Conservation (phyloP, 2,113 vertebrate genomes). For the Nyctibius bracteatus region DNA sequence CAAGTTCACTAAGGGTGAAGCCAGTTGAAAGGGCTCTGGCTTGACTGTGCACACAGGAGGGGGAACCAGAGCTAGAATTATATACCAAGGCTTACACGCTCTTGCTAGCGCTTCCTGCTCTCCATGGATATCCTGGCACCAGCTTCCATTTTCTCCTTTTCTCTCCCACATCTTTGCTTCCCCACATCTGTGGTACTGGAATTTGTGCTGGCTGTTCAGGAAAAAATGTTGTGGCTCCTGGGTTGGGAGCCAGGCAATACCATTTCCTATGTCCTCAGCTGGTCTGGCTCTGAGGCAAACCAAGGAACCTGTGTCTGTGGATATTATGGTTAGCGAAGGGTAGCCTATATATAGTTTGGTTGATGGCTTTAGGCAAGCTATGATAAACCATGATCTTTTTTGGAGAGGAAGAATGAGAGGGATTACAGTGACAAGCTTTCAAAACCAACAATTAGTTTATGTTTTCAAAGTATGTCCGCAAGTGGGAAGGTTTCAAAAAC, state of each 20-base stretch:
- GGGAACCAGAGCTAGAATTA: background rate
- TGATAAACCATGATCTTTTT: slow-evolving; percentile 23
- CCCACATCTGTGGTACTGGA: background rate
- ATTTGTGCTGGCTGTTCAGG: slow-evolving; percentile 19
- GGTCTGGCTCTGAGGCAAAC: slow-evolving; percentile 33
- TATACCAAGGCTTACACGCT: background rate
- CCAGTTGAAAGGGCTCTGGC: background rate
- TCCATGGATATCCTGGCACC: background rate
- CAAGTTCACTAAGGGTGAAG: background rate
- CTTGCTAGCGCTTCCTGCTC: background rate
- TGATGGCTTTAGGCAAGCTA: slow-evolving; percentile 19
- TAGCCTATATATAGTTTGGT: slow-evolving; percentile 42
- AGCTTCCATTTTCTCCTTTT: background rate
- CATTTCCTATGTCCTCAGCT: slow-evolving; percentile 6
- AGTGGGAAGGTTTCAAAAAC: slow-evolving; percentile 4
- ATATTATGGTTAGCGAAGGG: background rate
- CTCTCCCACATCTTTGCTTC: background rate
- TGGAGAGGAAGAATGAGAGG: slow-evolving; percentile 29
- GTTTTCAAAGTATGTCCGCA: slow-evolving; percentile 29
- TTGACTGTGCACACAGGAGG: background rate
- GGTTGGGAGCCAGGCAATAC: background rate
- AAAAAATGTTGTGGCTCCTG: slow-evolving; percentile 35
- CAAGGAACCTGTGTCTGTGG: slow-evolving; percentile 55
- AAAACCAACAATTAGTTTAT: slow-evolving; percentile 46
- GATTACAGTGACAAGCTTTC: slow-evolving; percentile 42